Base-by-base conservation (phyloP, 2,888 invertebrate genomes). In the Drosophila birchii region DNA sequence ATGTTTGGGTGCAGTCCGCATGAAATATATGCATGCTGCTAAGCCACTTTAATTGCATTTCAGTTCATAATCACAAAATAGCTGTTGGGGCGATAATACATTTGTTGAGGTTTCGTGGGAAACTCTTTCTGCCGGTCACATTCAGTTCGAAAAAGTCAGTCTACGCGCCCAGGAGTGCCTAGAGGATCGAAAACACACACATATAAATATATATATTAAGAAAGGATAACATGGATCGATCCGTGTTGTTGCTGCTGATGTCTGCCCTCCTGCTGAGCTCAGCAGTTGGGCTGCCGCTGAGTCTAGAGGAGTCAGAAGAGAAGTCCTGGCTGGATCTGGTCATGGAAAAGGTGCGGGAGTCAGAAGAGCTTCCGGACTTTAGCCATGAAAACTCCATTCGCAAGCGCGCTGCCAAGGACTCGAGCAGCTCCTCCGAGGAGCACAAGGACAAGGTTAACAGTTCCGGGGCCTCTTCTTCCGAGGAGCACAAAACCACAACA, bases 21-120 rank as follows among this genome's bases (percentile, higher is more conserved):
- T 59, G n/a, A 38, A 36, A 63, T 43, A 49, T 26, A 34, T 41
- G 18, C 23, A 14, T 34, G 34, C n/a, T 12, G 47, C 38, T 20
- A 20, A 18, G 55, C 55, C n/a, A 55, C 68, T 68, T 57, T 68
- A 68, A 69, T 68, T 68, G 57, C 32, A 49, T 57, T 68, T 49
- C 18, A 12, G 36, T 20, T 41, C 59, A 41, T 61, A 61, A 61
- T 61, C 51, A 18, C 20, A 11, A 32, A 68, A 68, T 68, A 54
- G 44, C 38, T 23, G 29, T 20, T 47, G 32, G 12, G 26, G 32
- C 39, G 45, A 39, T 56, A 49, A 26, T 34, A 39, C 20, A n/a
- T 56, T 47, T 47, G 29, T 34, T 68, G 39, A 68, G 68, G 68
- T 69, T 69, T 69, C 68, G 47, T 69, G 34, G 47, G 12, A 55